Base-by-base conservation (phyloP, 2,113 vertebrate species). In the Myrmophylax atrothorax region DNA sequence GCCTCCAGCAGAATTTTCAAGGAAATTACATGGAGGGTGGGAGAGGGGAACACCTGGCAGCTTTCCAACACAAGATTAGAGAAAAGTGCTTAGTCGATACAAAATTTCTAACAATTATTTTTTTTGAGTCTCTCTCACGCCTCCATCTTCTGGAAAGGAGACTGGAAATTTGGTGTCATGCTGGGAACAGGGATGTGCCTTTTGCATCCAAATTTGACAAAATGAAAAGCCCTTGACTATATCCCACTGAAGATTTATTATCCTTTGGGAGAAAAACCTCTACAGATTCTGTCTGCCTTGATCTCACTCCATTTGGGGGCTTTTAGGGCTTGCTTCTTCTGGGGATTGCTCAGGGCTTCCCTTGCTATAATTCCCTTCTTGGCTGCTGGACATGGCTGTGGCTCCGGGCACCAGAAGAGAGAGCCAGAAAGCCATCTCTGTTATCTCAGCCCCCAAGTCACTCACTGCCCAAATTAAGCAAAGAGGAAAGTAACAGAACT, bases 151-250 rank as follows among this genome's bases (percentile, higher is more conserved):
- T 92, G 83, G 88, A 95, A 85, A 89, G 49, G 29, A 52, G 28
- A 73, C 40, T 93, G 92, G 90, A 96, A 96, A 95, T 95, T 78
- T 35, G 88, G 85, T 88, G 73, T 96, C 79, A 81, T 47, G 44
- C 80, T 84, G 85, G 77, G 90, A 94, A 81, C 28, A 37, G 60
- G 37, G 64, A 94, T 92, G 56, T 90, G 79, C 60, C 35, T 93
- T 94, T 90, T 68, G 47, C 83, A 78, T 78, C 33, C 68, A 81
- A 80, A 75, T 89, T 19, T 87, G 88, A 64, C 64, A 31, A 90
- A 95, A 55, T 56, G 31, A 84, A 91, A 94, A 95, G 42, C 52
- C 64, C 90, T 93, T 95, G 85, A 94, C 86, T 84, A 63, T 1
- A 15, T 75, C 88, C 56, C 72, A 24, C 83, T 64, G 35, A 94